phyloP scores from a whole-genome alignment of 2,888 invertebrate genomes.

The Pristionchus japonicus region DNA sequence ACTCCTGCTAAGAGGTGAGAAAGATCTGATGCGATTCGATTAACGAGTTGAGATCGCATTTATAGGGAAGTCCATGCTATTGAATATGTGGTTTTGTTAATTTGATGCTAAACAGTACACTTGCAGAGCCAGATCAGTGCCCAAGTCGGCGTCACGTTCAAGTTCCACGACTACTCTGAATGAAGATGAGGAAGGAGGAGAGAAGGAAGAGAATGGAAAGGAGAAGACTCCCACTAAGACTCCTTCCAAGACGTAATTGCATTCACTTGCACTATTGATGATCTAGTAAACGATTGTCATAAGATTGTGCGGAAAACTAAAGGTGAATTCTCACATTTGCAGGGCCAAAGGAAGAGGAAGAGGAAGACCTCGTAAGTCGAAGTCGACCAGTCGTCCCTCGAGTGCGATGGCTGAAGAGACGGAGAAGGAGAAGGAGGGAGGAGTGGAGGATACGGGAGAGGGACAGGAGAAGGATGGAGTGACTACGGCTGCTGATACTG shows the following conservation, averaged over 20 bases:
- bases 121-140: background rate
- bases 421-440: too few relatives aligned
- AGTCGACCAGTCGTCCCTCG: too few relatives aligned
- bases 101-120: too few relatives aligned
- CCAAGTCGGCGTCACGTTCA: background rate
- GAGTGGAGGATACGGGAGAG: background rate
- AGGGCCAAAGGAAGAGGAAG: too few relatives aligned
- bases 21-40: background rate
- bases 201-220: background rate
- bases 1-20: background rate
- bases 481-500: background rate
- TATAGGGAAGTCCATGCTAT: too few relatives aligned
- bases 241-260: background rate
- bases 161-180: too few relatives aligned
- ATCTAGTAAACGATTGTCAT: too few relatives aligned
- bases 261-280: too few relatives aligned
- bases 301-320: background rate
- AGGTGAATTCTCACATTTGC: background rate
- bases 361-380: background rate
- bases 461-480: background rate
- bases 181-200: background rate
- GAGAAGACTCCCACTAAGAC: background rate
- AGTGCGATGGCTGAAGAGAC: too few relatives aligned
- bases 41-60: too few relatives aligned
- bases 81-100: too few relatives aligned